Base-by-base conservation (phyloP, 1,140 invertebrate genomes). In the Dendrolimus punctatus region DNA sequence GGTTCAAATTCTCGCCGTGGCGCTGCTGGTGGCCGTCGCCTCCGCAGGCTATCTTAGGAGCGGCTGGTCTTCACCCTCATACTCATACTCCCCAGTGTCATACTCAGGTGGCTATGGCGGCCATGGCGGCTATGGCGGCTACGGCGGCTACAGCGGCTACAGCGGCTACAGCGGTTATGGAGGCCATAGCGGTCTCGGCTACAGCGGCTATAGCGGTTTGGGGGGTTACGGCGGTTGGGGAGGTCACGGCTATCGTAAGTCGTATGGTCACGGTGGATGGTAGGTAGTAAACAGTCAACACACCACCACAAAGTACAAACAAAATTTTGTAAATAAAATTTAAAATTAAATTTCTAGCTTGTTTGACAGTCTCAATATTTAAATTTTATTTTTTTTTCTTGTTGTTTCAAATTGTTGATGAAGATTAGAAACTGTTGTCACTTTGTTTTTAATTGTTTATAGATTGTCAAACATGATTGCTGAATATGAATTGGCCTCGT, bases 41-140 rank as follows among this genome's bases (percentile, higher is more conserved):
- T 62, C 64, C 1, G 74, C 67, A 2, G 74, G 71, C 23, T 62
- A 59, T 62, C 50, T 67, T 55, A 51, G 58, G 44, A 56, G 62
- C n/a, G 66, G 69, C 10, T 68, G 62, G 68, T 52, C 51, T 5
- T 47, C 10, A 4, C 40, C 53, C 8, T 58, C 41, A n/a, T n/a
- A n/a, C 6, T 36, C 41, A 2, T 45, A 45, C 10, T 44, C 36
- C 42, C 49, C 6, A 23, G 8, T 50, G 39, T 40, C 49, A 7
- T 39, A 45, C 42, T 38, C 42, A 39, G 42, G n/a, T 23, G 36
- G 43, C 40, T 57, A 51, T 39, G 45, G 54, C 6, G 50, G 51
- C 40, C 51, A 49, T 40, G 46, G 60, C 45, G 50, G 49, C 9
- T 45, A 41, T 37, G 45, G 55, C 46, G 55, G 55, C 0, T 40